Conservation (phyloP, 1,140 invertebrate genomes). For the Trichonephila clavata region DNA sequence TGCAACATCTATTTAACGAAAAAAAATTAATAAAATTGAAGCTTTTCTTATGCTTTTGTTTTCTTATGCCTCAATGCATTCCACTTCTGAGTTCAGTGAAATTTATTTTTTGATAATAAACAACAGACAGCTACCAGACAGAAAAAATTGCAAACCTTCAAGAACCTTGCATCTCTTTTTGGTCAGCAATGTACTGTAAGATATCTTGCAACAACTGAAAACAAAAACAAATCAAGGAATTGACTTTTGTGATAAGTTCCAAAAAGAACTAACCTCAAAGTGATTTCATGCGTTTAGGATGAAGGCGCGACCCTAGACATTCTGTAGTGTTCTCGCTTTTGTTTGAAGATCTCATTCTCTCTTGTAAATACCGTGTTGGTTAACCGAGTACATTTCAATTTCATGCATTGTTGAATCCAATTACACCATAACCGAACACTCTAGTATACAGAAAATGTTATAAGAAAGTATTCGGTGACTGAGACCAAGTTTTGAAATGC, state of each 20-base stretch:
- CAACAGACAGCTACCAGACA: too few species aligned
- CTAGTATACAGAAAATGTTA: not conserved
- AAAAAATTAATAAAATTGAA: too few species aligned
- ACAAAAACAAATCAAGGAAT: not conserved
- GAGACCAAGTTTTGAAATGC: not conserved
- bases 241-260: not conserved
- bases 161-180: too few species aligned
- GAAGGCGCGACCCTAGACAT: not conserved
- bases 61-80: too few species aligned
- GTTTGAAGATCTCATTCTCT: slow-evolving; percentile 11
- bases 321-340: not conserved
- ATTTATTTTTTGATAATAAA: too few species aligned
- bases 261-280: slow-evolving; percentile 30
- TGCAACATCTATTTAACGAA: too few species aligned
- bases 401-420: slow-evolving; percentile 31
- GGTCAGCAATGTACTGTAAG: too few species aligned
- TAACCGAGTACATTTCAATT: slow-evolving; percentile 31
- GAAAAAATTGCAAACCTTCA: too few species aligned
- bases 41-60: too few species aligned
- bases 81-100: too few species aligned
- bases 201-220: too few species aligned
- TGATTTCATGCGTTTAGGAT: slow-evolving; percentile 10
- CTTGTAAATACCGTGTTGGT: slow-evolving; percentile 12
- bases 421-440: slow-evolving; percentile 20
- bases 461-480: not conserved